Percentiles rank a stretch among this genome's conserved stretches.
These are phyloP conservation scores for Steinernema feltiae DNA, from an alignment of 1,140 invertebrate species.

Conservation along the genomic window DNA sequence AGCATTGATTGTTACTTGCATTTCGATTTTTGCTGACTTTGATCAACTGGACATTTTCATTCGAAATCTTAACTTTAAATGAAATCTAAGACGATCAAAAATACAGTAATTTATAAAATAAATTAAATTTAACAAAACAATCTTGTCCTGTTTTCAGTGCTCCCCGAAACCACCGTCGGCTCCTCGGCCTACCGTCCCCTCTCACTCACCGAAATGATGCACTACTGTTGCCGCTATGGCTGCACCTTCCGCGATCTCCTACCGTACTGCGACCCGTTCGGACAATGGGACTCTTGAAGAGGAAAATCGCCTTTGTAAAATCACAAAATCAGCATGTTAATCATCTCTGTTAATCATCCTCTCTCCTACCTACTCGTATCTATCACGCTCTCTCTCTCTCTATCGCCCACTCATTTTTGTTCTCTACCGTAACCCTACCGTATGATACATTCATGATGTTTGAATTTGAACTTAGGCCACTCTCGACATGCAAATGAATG, in stretches of 20 bases:
- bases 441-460: not conserved
- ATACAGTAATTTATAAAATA: no score
- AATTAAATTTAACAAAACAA: not conserved
- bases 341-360: no score
- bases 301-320: not conserved
- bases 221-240: constrained; percentile 34
- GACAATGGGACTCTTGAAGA: constrained; percentile 32
- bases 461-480: not conserved
- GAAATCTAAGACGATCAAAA: no score
- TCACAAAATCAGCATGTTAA: no score
- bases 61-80: no score
- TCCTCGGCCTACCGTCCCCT: constrained; percentile 25
- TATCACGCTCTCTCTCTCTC: not conserved
- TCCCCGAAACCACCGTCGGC: constrained; percentile 11
- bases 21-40: no score
- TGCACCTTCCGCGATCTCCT: constrained; percentile 36
- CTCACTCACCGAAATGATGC: constrained; percentile 38
- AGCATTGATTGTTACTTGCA: no score
- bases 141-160: not conserved
- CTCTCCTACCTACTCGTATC: not conserved
- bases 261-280: constrained; percentile 40
- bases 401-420: not conserved
- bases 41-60: no score
- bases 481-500: not conserved
- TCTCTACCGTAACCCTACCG: not conserved